These are phyloP conservation scores for Gavialis gangeticus DNA, from an alignment of 2,113 vertebrate genomes.

Conservation along the genomic window DNA sequence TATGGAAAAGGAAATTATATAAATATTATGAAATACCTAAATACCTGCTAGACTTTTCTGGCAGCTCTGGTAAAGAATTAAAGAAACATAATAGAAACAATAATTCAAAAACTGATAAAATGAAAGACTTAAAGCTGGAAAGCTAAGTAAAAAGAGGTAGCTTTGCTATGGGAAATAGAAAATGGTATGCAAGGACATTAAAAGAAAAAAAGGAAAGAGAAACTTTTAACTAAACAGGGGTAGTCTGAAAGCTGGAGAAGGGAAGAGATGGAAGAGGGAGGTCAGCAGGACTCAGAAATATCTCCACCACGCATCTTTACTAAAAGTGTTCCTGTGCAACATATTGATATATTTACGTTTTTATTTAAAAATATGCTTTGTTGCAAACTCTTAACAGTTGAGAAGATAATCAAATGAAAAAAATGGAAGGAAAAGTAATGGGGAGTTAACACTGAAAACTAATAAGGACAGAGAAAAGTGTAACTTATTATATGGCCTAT, in stretches of 20 bases:
- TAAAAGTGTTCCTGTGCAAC: not conserved
- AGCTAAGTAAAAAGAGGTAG: not conserved
- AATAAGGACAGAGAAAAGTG: not conserved
- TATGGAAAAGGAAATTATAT: slow-evolving; percentile 23
- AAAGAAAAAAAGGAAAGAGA: not conserved
- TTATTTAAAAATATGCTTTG: not conserved
- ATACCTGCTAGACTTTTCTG: not conserved
- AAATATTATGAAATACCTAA: not conserved
- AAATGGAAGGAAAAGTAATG: not conserved
- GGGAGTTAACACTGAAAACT: not conserved
- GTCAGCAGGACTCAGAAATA: not conserved
- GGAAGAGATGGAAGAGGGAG: not conserved
- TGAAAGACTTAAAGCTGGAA: not conserved
- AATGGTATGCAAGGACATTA: not conserved
- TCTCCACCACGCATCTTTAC: not conserved
- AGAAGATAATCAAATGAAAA: not conserved
- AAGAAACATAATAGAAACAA: not conserved
- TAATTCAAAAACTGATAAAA: not conserved
- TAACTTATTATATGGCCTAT: not conserved
- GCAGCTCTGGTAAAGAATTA: not conserved
- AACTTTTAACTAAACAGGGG: not conserved
- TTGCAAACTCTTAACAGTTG: not conserved
- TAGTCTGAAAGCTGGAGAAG: not conserved
- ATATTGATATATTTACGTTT: not conserved
- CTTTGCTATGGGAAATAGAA: not conserved